Evolutionary conservation across 35 echinoderm and acorn worm genomes (phyloP), one percentile per base, ranked within the genome.

Genomic region (Strongylocentrotus purpuratus): DNA sequence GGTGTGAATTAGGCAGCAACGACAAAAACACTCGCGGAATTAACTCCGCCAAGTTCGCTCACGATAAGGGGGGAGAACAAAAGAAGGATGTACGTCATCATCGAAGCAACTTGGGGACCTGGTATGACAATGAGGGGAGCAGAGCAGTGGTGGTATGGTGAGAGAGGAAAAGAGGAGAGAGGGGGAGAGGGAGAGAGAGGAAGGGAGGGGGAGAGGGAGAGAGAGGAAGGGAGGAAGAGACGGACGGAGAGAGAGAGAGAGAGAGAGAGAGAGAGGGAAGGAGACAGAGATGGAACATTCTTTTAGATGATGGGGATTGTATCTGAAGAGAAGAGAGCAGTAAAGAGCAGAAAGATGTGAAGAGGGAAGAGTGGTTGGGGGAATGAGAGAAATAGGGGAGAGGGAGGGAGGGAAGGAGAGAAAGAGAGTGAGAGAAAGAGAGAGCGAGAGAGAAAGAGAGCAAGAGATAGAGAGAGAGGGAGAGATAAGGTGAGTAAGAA

Each of bases 11-110:
- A 89, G 87, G 12, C 87, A 45, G 33, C 87, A 89, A 89, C 45
- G 87, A 46, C 87, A 89, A 89, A 89, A 89, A 89, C 87, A 89
- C 87, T 33, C 87, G 32, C 32, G 87, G 87, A 89, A 89, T 89
- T 89, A 89, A 89, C 87, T 78, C 65, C 18, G 65, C 65, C 11
- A 46, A 89, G 87, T 89, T 89, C 32, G 45, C 32, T 89, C 45
- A 0, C 87, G 45, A 33, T 45, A 46, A 33, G 20, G 45, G 85
- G 45, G 45, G 20, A 89, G 45, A 89, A 89, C 33, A 89, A 89
- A 46, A 89, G 87, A 45, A 89, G 65, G 65, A 78, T 7, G 22
- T 78, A 78, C 65, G 65, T 78, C 65, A 78, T 78, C 65, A 78
- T 78, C 65, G 20, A n/a, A 78, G 65, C 22, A 78, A 78, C 65